These are phyloP conservation scores for Trissolcus basalis DNA, from an alignment of 1,140 invertebrate genomes.

Conservation along the genomic window DNA sequence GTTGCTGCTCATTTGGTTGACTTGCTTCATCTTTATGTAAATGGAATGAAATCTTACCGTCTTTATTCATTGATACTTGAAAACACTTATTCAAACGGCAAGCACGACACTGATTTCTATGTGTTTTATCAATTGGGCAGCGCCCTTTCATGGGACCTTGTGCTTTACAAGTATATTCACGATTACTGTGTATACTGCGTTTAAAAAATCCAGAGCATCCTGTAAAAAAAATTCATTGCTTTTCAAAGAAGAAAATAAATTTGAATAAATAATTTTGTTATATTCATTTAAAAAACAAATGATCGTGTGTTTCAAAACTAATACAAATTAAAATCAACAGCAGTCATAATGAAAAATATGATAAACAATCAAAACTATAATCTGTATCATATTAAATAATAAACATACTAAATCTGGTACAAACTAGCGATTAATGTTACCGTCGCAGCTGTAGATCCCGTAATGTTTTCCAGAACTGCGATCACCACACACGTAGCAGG, in stretches of 20 bases:
- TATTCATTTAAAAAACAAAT: neutral
- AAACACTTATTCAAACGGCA: conserved; percentile 98
- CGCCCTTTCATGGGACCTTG: conserved; percentile 93
- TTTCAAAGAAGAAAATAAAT: too few species aligned
- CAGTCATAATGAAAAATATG: too few species aligned
- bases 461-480: conserved; percentile 98
- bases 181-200: conserved; percentile 94
- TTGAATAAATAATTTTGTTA: too few species aligned
- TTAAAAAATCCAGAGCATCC: conserved; percentile 99
- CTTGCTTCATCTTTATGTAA: neutral
- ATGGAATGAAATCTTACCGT: conserved; percentile 85
- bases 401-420: conserved; percentile 41
- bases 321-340: too few species aligned
- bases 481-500: conserved; percentile 97
- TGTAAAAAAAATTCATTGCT: conserved; percentile 68
- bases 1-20: too few species aligned
- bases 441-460: conserved; percentile 97
- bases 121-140: conserved; percentile 97
- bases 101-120: conserved; percentile 97
- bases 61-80: conserved; percentile 98
- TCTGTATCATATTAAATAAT: neutral
- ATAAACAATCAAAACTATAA: too few species aligned
- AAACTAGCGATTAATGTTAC: conserved; percentile 78
- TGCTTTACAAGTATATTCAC: conserved; percentile 97
- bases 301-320: too few species aligned